Percentiles rank a stretch among this genome's conserved stretches.
Conservation (phyloP, 92 coral and sea anemone genomes). For the Plumapathes pennacea region DNA sequence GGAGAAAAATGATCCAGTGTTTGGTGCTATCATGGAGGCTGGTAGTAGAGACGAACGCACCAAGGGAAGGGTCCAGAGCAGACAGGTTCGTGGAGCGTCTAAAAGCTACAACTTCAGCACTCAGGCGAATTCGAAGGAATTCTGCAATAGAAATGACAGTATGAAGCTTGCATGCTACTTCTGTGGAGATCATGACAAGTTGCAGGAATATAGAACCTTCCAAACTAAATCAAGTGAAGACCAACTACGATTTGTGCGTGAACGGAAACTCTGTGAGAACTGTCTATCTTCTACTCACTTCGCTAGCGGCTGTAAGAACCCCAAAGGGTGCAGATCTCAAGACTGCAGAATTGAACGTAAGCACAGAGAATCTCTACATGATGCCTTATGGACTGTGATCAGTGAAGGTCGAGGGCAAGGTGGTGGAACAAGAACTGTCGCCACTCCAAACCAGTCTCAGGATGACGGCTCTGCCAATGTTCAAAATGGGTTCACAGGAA, state of each 20-base stretch:
- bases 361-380: constrained; percentile 42
- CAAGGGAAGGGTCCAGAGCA: no score
- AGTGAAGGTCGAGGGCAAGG: constrained; percentile 3
- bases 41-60: constrained; percentile 18
- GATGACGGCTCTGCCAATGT: constrained; percentile 16
- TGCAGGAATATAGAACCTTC: constrained; percentile 20
- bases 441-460: not conserved
- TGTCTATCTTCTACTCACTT: constrained; percentile 41
- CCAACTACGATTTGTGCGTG: constrained; percentile 17
- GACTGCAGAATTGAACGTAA: constrained; percentile 36
- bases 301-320: constrained; percentile 30
- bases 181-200: constrained; percentile 17
- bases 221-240: constrained; percentile 31
- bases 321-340: constrained; percentile 20
- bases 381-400: constrained; percentile 14
- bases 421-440: not conserved
- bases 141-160: not conserved
- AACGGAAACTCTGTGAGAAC: constrained; percentile 41
- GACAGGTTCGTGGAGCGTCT: not conserved
- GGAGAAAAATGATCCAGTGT: constrained; percentile 47
- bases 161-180: constrained; percentile 11
- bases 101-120: not conserved
- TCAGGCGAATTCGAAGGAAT: not conserved
- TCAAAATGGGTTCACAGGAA: constrained; percentile 13
- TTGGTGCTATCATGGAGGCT: constrained; percentile 15